Evolutionary conservation across 92 coral and sea anemone species (phyloP), one percentile per base, ranked within the genome.

Genomic region (Epizoanthus fatuus): DNA sequence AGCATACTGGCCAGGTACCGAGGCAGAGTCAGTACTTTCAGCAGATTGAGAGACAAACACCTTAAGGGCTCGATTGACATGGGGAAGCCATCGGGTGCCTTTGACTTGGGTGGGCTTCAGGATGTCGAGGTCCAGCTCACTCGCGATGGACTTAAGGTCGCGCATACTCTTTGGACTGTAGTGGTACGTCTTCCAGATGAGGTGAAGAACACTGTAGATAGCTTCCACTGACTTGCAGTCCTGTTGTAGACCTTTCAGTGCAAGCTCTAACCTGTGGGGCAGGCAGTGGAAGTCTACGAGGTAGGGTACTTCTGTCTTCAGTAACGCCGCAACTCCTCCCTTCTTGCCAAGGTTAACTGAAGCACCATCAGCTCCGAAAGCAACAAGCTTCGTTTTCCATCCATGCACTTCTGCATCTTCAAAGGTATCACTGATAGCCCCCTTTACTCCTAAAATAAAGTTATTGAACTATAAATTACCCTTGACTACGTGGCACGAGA

Each of bases 21-120:
- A 69, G 77, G 49, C 70, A 63, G 77, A 62, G n/a, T 68, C 78
- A 17, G 0, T 29, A 29, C 32, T 29, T 29, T 29, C 32, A 29
- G 32, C 32, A 29, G 32, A 29, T 29, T 29, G 32, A 29, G 32
- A 29, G 32, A 86, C 77, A 77, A 86, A 86, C 78, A 86, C 89
- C 52, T 86, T 76, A 35, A 86, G 86, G 47, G 81, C 80, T 37
- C 79, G 80, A 74, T 86, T 86, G 47, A 79, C 72, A 52, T 87
- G 90, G 5, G 90, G 90, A 19, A 87, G 86, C 90, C 90, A 87
- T 72, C 82, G 37, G 49, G 90, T 87, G 20, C 90, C 90, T 13
- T 72, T 87, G 4, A 63, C 90, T 32, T 87, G 86, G 25, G 86
- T 39, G 17, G 86, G 90, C 52, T 86, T 79, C n/a, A 67, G 65